These are phyloP conservation scores for Alexandromys fortis DNA, from an alignment of 2,113 vertebrate genomes.

Conservation along the genomic window DNA sequence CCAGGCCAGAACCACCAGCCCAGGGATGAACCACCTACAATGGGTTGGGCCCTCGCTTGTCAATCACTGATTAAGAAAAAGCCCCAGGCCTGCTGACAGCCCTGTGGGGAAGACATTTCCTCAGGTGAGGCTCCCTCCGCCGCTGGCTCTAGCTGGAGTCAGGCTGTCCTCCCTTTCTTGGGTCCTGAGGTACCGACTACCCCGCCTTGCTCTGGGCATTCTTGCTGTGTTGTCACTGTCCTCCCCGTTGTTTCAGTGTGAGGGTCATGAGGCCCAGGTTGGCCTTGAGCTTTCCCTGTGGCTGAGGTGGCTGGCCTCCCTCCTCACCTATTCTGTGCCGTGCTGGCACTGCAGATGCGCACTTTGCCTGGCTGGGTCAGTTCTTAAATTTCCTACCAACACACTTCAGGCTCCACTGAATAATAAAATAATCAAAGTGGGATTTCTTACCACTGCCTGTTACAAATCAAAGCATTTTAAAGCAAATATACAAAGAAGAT, in stretches of 20 bases:
- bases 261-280: neutral
- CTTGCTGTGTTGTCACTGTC: neutral
- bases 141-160: neutral
- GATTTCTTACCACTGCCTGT: neutral
- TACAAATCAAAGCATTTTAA: slow-evolving; percentile 26
- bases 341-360: neutral
- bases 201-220: neutral
- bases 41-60: neutral
- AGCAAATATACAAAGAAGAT: slow-evolving; percentile 8
- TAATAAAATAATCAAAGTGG: neutral
- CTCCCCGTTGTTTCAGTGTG: neutral
- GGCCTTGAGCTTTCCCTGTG: too few relatives aligned
- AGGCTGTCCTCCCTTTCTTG: neutral
- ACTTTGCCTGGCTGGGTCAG: neutral
- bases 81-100: neutral
- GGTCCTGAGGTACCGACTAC: neutral
- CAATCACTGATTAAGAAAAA: neutral
- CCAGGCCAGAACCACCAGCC: neutral
- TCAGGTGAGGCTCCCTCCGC: neutral
- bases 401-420: neutral
- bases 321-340: neutral
- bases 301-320: too few relatives aligned
- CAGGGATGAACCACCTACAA: neutral
- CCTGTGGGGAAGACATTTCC: neutral
- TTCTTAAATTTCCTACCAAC: neutral